phyloP scores from a whole-genome alignment of 2,113 vertebrate genomes.

The Tricholaema leucomelas region DNA sequence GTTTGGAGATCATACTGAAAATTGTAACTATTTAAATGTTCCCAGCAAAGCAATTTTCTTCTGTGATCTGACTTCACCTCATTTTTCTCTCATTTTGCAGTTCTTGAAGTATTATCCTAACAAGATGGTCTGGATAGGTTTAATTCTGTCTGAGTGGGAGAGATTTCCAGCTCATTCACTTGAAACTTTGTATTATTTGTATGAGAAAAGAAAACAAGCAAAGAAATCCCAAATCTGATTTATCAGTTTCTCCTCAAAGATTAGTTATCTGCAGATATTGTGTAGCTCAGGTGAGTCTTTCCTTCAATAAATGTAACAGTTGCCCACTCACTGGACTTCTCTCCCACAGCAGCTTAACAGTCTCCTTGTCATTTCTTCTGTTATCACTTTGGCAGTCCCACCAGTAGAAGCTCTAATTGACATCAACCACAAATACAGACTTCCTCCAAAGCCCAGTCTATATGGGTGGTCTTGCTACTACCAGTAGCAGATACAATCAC shows the following conservation, averaged over 20 bases:
- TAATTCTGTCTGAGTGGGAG: neutral
- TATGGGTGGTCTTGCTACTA: neutral
- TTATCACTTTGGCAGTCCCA: neutral
- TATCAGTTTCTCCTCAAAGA: neutral
- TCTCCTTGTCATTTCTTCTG: neutral
- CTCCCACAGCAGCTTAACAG: neutral
- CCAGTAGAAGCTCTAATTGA: neutral
- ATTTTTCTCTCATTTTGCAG: neutral
- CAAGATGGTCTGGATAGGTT: neutral
- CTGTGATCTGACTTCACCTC: neutral
- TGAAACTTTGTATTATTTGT: neutral
- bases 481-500: neutral
- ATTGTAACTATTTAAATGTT: neutral
- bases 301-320: neutral
- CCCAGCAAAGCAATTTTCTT: neutral
- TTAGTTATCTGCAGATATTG: neutral
- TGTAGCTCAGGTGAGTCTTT: neutral
- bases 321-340: neutral
- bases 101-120: neutral
- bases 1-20: neutral
- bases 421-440: neutral
- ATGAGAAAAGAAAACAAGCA: neutral
- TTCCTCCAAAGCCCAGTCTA: neutral
- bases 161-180: neutral
- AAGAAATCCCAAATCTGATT: neutral